Base-by-base conservation (phyloP, 2,797 vertebrate genomes). In the Otolemur crassicaudatus region DNA sequence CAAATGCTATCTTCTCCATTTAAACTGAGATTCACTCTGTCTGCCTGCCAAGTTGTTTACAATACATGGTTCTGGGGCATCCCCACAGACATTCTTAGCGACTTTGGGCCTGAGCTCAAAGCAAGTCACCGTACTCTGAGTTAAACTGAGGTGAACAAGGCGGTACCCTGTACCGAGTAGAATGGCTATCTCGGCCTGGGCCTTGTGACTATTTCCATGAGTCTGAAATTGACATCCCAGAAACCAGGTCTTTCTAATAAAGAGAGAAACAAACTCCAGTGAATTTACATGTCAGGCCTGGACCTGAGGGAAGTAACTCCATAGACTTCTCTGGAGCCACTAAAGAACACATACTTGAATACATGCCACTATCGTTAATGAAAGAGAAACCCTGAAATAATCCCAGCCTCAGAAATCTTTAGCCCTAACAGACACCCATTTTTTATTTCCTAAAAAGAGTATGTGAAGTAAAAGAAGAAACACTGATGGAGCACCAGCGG, bases 291-390 rank as follows among this genome's bases (percentile, higher is more conserved):
- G 22, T 72, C 80, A 77, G 19, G 6, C 29, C 40, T 82, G n/a
- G 23, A 61, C 77, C 60, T 90, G 14, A 67, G 76, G 79, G 70
- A 95, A 94, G 91, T 93, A 90, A 93, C 14, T 89, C 40, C 16
- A 1, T 27, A 34, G 69, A 11, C 43, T 84, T 95, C 13, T 77
- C 29, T 75, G 40, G 27, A 29, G n/a, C 29, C 19, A 31, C 34
- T 40, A 12, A 87, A 82, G 56, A 89, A 61, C 37, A 84, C 88
- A 40, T 75, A 92, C 29, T 81, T 46, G 3, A n/a, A 2, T 23
- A 9, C 17, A 7, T 37, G 61, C 58, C 0, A 0, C 60, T 67
- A 37, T 72, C 70, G 34, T 53, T 72, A 69, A 72, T 88, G 40
- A 86, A 73, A 53, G 10, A 7, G 29, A 60, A 87, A 79, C n/a